phyloP scores from a whole-genome alignment of 1,140 invertebrate species.

The Samia ricini region DNA sequence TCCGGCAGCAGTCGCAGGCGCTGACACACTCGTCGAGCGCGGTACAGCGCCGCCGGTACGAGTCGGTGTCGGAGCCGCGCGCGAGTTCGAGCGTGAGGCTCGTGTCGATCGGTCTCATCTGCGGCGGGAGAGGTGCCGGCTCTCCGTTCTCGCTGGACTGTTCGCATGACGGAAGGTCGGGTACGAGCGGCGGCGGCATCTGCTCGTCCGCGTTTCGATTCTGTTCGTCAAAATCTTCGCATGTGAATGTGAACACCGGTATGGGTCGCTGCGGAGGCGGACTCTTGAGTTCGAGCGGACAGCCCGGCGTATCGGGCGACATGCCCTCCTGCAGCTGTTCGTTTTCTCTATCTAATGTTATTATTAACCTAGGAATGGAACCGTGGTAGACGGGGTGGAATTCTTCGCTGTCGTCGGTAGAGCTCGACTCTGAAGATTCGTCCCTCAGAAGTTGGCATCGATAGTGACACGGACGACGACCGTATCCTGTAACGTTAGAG shows the following conservation, averaged over 20 bases:
- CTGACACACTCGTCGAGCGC: slow-evolving; percentile 60
- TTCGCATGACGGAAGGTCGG: slow-evolving; percentile 46
- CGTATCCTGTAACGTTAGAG: slow-evolving; percentile 52
- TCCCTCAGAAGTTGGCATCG: slow-evolving; percentile 53
- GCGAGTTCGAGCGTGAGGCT: slow-evolving; percentile 53
- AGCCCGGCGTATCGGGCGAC: slow-evolving; percentile 61
- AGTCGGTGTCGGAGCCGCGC: slow-evolving; percentile 39
- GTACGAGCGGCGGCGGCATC: slow-evolving; percentile 41
- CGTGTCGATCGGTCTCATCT: slow-evolving; percentile 64
- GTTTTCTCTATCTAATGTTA: slow-evolving; percentile 65
- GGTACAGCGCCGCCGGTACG: slow-evolving; percentile 51
- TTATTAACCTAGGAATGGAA: slow-evolving; percentile 64
- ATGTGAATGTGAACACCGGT: slow-evolving; percentile 68
- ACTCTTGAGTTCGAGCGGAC: slow-evolving; percentile 44
- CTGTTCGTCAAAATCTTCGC: slow-evolving; percentile 59
- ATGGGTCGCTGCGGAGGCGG: slow-evolving; percentile 38
- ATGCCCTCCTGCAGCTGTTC: slow-evolving; percentile 58
- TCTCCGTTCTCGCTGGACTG: slow-evolving; percentile 54
- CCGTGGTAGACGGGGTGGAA: slow-evolving; percentile 52
- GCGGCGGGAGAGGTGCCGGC: slow-evolving; percentile 50
- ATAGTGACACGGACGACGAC: slow-evolving; percentile 48
- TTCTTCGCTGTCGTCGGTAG: slow-evolving; percentile 63
- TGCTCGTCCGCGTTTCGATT: slow-evolving; percentile 24
- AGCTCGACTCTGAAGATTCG: slow-evolving; percentile 69
- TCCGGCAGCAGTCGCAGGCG: slow-evolving; percentile 67